phyloP scores from a whole-genome alignment of 92 coral and sea anemone species.

The Ricordea florida region DNA sequence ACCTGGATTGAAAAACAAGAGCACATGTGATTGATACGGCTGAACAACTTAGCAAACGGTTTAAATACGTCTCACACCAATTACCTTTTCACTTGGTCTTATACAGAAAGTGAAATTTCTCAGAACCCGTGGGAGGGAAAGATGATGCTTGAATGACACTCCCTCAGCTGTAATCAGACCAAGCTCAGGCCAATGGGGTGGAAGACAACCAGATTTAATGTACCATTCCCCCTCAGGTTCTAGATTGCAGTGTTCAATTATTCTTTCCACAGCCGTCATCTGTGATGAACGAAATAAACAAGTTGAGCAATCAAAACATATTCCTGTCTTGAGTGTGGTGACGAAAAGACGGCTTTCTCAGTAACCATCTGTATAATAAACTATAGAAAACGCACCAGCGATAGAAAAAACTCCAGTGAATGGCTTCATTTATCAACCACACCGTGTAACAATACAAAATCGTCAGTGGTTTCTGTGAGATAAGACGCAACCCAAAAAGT shows the following conservation, averaged over 20 bases:
- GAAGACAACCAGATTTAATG: slow-evolving; percentile 28
- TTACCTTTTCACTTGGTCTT: slow-evolving; percentile 94
- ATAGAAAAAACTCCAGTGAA: no score
- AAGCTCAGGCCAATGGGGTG: slow-evolving; percentile 85
- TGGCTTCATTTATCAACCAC: no score
- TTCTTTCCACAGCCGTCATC: slow-evolving; percentile 98
- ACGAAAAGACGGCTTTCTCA: no score
- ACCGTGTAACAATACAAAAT: no score
- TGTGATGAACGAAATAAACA: neutral
- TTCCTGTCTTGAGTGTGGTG: no score
- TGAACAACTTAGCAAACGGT: no score
- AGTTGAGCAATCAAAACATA: neutral
- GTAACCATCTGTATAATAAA: no score
- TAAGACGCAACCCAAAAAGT: no score
- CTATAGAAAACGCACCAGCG: no score
- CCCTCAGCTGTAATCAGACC: slow-evolving; percentile 84
- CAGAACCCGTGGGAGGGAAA: slow-evolving; percentile 92
- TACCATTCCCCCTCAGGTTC: slow-evolving; percentile 91
- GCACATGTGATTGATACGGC: neutral
- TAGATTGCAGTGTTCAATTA: slow-evolving; percentile 67
- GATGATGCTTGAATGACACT: slow-evolving; percentile 80
- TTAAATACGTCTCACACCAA: no score
- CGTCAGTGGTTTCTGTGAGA: no score
- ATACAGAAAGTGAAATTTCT: slow-evolving; percentile 81
- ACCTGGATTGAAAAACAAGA: slow-evolving; percentile 40